Base-by-base conservation (phyloP, 2,888 invertebrate species). In the Phalera bucephala region DNA sequence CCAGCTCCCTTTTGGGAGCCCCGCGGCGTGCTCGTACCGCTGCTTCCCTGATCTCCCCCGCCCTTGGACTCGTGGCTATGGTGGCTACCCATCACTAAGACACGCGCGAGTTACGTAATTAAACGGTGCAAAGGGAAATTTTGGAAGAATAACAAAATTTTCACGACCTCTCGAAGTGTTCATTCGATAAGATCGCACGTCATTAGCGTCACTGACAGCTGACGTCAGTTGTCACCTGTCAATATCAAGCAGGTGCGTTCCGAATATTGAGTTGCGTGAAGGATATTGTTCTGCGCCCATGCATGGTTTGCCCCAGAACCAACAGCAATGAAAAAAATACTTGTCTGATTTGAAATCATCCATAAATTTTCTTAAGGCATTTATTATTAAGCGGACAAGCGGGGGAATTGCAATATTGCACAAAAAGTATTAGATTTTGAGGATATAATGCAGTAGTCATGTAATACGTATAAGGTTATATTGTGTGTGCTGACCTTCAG, bases 1-100 rank as follows among this genome's bases (percentile, higher is more conserved):
- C 72, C 69, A 28, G 69, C 80, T 19, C 91, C 91, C 52, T 91
- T 86, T 31, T 83, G 81, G 0, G 83, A 91, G 26, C 70, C 90
- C 28, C 77, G 76, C 52, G 80, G 90, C 41, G 81, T 85, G 50
- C 73, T 87, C 20, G 70, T 52, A 0, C 82, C 85, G 46, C 83
- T 83, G 21, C 80, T 80, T 33, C 72, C 70, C 33, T 71, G 74
- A n/a, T 76, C 76, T 6, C 59, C 68, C 8, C 53, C 64, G 3
- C 47, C 56, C 40, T 76, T 78, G 4, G 48, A 28, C 23, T 82
- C 86, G 47, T 83, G 86, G 53, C 85, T 87, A 33, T 79, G 78
- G 42, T 88, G 82, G 40, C 62, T 75, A 8, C 89, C 89, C 89
- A 89, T 89, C 36, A 47, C 43, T 38, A 34, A 33, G 21, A 31